Base-by-base conservation (phyloP, 1,140 invertebrate species). In the Ctenoplectra terminalis region DNA sequence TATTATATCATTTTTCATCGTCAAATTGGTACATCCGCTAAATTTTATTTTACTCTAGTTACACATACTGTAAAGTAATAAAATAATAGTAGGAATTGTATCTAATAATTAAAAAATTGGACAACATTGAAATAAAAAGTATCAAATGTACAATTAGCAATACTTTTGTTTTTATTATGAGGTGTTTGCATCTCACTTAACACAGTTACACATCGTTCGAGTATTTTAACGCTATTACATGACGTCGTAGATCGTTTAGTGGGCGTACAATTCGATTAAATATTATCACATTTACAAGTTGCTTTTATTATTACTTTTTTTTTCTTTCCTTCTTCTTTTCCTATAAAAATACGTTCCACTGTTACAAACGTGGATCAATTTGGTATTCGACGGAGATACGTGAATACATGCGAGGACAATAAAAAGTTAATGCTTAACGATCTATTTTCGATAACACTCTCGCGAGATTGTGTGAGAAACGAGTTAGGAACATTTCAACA, bases 401-500 rank as follows among this genome's bases (percentile, higher is more conserved):
- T 40, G 37, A 77, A 46, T 58, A 70, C 29, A 63, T 56, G 50
- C 64, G 37, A 69, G 52, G 64, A 46, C n/a, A 31, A 20, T 43
- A 52, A 46, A 77, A 70, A 67, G 4, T 31, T 13, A 69, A 58
- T 17, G 26, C 52, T 69, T 58, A 46, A 34, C 66, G 34, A 40
- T 5, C 9, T 60, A 43, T 29, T 29, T 43, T 23, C 37, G 20
- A 20, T 31, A 43, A 66, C 34, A 66, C 40, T 52, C 31, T 31
- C 17, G 46, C 23, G 29, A 74, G 3, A 23, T 9, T 31, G 23
- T 31, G 17, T 64, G 50, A 46, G 37, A 64, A 77, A 67, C 20
- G 26, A 78, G 50, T 46, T 78, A 78, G 75, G 75, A 78, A 78
- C 75, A 78, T 78, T 78, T 78, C 8, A 46, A 56, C 52, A 43